A percentile compares a stretch with the other conserved stretches of the same genome.
These are phyloP conservation scores for Electrophaes corylata DNA, from an alignment of 2,888 invertebrate genomes.

Conservation along the genomic window DNA sequence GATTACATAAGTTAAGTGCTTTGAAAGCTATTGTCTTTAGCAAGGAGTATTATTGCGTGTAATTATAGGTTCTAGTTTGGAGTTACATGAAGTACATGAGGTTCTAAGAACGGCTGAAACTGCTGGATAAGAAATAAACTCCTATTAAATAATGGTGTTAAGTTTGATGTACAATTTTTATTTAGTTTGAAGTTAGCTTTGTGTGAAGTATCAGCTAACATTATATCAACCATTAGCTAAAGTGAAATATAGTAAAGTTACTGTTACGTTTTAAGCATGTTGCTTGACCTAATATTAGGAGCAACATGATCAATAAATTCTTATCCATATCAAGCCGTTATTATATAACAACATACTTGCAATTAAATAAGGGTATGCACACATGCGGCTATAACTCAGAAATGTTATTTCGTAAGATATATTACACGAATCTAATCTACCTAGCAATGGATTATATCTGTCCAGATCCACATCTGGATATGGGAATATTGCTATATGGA, in stretches of 20 bases:
- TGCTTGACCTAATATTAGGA: conserved; percentile 13
- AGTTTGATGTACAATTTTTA: no score
- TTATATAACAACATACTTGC: conserved; percentile 19
- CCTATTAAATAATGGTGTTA: no score
- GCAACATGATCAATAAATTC: conserved; percentile 15
- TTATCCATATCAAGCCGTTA: conserved; percentile 7
- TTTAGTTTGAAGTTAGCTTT: no score
- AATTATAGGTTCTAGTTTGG: conserved; percentile 1
- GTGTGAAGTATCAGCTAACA: no score
- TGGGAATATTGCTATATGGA: no score
- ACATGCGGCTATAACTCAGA: background rate
- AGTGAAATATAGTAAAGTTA: no score
- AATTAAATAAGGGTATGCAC: conserved; percentile 19
- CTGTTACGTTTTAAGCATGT: no score
- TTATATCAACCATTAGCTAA: no score
- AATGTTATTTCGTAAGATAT: conserved; percentile 17
- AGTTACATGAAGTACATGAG: background rate
- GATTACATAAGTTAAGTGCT: conserved; percentile 14
- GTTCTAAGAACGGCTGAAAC: background rate
- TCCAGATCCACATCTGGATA: no score
- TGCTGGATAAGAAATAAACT: background rate
- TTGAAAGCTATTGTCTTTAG: conserved; percentile 18
- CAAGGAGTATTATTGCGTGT: conserved; percentile 4
- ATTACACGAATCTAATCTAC: background rate
- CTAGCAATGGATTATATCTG: conserved; percentile 44